Base-by-base conservation (phyloP, 2,113 vertebrate genomes). In the Thomomys bottae region DNA sequence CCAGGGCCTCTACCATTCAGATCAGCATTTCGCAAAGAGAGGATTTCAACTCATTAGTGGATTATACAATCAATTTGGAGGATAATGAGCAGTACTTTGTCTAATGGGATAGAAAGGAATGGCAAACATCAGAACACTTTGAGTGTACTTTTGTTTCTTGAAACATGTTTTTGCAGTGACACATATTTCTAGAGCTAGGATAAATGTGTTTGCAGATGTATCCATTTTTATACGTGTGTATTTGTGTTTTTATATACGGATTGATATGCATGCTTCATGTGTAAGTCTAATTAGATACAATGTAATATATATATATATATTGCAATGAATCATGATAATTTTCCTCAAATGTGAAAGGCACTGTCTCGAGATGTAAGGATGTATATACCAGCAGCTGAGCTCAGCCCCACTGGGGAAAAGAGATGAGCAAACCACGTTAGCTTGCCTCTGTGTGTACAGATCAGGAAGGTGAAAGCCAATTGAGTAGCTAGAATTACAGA, bases 91-190 rank as follows among this genome's bases (percentile, higher is more conserved):
- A 38, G 17, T 24, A n/a, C 1, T 24, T 88, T 49, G 26, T 70
- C 84, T 73, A 76, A 71, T 76, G 49, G 8, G 23, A 12, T 76
- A 90, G 68, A 79, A 90, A 90, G 36, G 7, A 75, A 71, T 81
- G 67, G 71, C 81, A 94, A 91, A 68, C 67, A 20, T 40, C 38
- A 72, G 42, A 84, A 23, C 24, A 61, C 34, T 72, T 36, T 89
- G 61, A 72, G 73, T 77, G 64, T 7, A 71, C 42, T 72, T 38
- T 84, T 38, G 24, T 87, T 89, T 80, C n/a, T 79, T 76, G 3
- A 80, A 80, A 68, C 34, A 40, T 61, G 86, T 73, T 87, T 70
- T 59, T 21, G 3, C 38, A 72, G 34, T 68, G 61, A 81, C 20
- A 5, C n/a, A 11, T 10, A 21, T 71, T 80, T 88, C 71, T 82